These are phyloP conservation scores for Schizaphis graminum DNA, from an alignment of 2,888 invertebrate genomes.

Conservation along the genomic window DNA sequence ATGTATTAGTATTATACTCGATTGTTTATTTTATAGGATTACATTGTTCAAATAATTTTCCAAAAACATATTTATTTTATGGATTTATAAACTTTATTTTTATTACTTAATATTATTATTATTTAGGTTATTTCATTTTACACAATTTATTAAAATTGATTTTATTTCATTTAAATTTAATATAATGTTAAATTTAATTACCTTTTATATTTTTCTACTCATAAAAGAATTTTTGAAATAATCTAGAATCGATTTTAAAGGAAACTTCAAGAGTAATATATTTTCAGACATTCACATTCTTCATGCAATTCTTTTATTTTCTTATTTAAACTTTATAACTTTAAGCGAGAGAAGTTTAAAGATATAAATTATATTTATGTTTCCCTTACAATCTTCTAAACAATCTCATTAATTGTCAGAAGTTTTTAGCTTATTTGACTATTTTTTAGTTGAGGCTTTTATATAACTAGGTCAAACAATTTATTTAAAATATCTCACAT, in stretches of 20 bases:
- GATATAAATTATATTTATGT: conserved; percentile 56
- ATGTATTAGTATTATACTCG: background rate
- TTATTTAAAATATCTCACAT: conserved; percentile 25
- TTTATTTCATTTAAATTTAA: background rate
- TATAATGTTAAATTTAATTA: conserved; percentile 32
- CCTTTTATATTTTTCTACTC: conserved; percentile 7
- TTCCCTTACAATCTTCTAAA: conserved; percentile 51
- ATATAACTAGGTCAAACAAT: conserved; percentile 43
- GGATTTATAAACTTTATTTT: background rate
- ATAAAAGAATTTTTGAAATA: conserved; percentile 13
- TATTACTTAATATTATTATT: background rate
- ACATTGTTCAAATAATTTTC: background rate
- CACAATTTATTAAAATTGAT: background rate
- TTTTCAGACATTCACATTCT: conserved; percentile 51
- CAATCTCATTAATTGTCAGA: conserved; percentile 60
- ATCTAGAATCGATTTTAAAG: conserved; percentile 40
- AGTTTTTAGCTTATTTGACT: conserved; percentile 54
- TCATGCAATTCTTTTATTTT: conserved; percentile 62
- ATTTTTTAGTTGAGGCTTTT: conserved; percentile 45
- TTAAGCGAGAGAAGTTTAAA: conserved; percentile 35
- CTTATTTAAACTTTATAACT: conserved; percentile 64
- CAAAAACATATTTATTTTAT: background rate
- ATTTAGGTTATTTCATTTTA: background rate
- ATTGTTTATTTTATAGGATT: background rate
- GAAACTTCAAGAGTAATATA: conserved; percentile 42